Conservation (phyloP, 1,140 invertebrate species). For the Leptopilina boulardi region DNA sequence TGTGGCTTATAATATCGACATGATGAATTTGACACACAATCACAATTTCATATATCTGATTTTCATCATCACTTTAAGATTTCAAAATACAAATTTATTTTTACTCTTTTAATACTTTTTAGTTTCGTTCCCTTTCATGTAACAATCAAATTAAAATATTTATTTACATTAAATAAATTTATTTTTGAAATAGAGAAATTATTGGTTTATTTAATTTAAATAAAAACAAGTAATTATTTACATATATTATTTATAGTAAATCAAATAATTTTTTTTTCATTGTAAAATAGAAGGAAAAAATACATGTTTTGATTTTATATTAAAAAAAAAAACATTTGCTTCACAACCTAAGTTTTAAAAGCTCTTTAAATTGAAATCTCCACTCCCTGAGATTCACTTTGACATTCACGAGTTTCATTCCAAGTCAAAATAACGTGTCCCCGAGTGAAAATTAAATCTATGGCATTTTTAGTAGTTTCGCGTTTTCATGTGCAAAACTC, state of each 20-base stretch:
- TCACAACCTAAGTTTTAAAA: background rate
- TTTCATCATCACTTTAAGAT: conserved; percentile 12
- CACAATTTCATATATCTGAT: background rate
- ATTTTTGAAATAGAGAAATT: too few relatives aligned
- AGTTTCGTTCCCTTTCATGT: too few relatives aligned
- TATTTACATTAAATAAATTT: too few relatives aligned
- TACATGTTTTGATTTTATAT: background rate
- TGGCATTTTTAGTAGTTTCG: conserved; percentile 34
- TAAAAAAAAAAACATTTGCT: background rate
- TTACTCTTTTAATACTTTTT: too few relatives aligned
- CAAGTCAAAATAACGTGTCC: background rate
- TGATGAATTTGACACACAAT: conserved; percentile 51
- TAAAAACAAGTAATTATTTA: too few relatives aligned
- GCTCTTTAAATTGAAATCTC: conserved; percentile 1
- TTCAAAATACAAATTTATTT: too few relatives aligned
- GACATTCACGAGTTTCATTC: conserved; percentile 18
- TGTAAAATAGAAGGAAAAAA: too few relatives aligned
- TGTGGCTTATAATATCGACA: conserved; percentile 52
- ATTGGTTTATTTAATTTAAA: too few relatives aligned
- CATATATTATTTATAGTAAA: too few relatives aligned
- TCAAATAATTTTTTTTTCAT: too few relatives aligned
- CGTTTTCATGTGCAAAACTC: conserved; percentile 14
- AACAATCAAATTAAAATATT: too few relatives aligned
- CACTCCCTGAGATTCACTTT: background rate
- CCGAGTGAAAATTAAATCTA: conserved; percentile 41